These are phyloP conservation scores for Tetragonisca angustula DNA, from an alignment of 2,888 invertebrate genomes.

Conservation along the genomic window DNA sequence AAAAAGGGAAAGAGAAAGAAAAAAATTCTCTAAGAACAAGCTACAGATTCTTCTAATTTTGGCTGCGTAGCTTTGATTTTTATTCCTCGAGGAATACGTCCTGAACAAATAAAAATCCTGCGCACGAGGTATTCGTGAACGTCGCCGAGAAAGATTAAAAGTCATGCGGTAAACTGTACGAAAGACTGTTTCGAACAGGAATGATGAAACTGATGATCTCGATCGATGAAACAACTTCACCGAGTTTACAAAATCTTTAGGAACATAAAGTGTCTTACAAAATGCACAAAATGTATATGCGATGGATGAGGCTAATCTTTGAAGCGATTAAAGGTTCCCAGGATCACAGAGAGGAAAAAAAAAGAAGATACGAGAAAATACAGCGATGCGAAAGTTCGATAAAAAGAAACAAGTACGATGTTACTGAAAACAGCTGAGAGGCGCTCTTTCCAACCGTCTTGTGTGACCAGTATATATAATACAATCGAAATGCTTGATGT, in stretches of 20 bases:
- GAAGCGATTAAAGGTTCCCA: background rate
- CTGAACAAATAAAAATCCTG: conserved; percentile 13
- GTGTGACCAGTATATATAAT: conserved; percentile 59
- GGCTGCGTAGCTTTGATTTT: background rate
- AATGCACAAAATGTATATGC: background rate
- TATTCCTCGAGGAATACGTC: background rate
- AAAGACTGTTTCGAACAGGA: background rate
- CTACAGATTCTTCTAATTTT: background rate
- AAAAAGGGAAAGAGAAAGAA: too few relatives aligned
- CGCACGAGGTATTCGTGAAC: background rate
- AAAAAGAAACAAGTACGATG: conserved; percentile 31
- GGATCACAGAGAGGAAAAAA: background rate
- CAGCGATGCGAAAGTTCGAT: background rate
- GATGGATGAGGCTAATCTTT: conserved; percentile 3
- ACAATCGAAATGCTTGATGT: conserved; percentile 65
- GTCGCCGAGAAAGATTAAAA: conserved; percentile 4
- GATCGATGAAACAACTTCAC: background rate
- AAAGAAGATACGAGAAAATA: background rate
- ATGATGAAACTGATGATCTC: background rate
- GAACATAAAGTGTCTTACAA: background rate
- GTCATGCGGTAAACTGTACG: background rate
- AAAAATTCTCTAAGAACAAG: background rate
- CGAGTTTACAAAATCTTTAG: background rate
- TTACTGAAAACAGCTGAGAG: conserved; percentile 69
- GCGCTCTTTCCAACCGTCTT: conserved; percentile 67